Evolutionary conservation across 1,140 invertebrate species (phyloP).

Genomic region (Atta cephalotes): DNA sequence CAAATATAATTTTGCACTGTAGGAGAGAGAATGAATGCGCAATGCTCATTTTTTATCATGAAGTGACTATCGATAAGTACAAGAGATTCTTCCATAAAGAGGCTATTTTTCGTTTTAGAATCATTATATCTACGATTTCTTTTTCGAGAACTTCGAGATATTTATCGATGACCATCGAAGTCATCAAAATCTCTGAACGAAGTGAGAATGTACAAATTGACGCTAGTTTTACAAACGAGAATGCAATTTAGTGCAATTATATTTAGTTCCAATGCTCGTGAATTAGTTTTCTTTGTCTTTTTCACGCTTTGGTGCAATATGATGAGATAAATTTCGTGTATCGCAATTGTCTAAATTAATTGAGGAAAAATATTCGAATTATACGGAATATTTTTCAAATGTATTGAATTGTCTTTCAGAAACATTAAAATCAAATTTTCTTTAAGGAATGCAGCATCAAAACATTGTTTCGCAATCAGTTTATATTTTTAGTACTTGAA

Average conservation of each 20-base stretch:
- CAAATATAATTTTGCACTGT: constrained; percentile 33
- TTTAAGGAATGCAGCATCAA: background rate
- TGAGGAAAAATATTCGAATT: background rate
- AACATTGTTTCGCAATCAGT: background rate
- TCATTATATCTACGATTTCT: constrained; percentile 62
- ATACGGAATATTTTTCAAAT: background rate
- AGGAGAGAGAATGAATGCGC: background rate
- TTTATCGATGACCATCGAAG: constrained; percentile 32
- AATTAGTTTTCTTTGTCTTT: background rate
- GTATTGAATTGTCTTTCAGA: background rate
- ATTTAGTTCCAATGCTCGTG: constrained; percentile 33
- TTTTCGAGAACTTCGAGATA: constrained; percentile 8
- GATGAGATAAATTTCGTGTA: constrained; percentile 19
- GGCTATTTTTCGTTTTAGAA: constrained; percentile 61
- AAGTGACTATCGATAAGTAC: constrained; percentile 40
- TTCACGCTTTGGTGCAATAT: constrained; percentile 2
- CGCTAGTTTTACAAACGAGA: constrained; percentile 61
- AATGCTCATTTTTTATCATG: background rate
- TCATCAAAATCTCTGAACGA: constrained; percentile 43
- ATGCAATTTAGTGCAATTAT: constrained; percentile 62
- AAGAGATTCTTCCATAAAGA: constrained; percentile 51
- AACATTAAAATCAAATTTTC: background rate
- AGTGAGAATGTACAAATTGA: constrained; percentile 70
- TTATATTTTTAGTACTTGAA: constrained; percentile 12
- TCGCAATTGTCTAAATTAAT: background rate